phyloP scores from a whole-genome alignment of 2,797 vertebrate species.

The Leptodactylus fallax region DNA sequence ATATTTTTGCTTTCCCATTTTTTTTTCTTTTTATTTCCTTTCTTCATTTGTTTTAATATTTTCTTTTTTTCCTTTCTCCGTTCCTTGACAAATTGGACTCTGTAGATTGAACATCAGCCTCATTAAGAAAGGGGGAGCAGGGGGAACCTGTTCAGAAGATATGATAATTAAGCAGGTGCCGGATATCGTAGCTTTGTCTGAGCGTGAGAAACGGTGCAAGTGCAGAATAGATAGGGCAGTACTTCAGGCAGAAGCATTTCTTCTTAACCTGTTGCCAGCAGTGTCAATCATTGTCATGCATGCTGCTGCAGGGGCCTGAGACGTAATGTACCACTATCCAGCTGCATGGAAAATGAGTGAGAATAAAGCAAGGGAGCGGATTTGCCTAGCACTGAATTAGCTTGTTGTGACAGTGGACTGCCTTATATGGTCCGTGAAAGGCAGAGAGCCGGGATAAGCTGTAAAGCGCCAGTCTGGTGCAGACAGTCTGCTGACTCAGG shows the following conservation, averaged over 20 bases:
- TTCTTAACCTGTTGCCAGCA: slow-evolving; percentile 81
- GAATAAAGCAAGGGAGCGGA: slow-evolving; percentile 63
- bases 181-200: slow-evolving; percentile 81
- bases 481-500: slow-evolving; percentile 66
- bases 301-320: slow-evolving; percentile 63
- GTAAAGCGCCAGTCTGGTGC: slow-evolving; percentile 53
- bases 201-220: slow-evolving; percentile 86
- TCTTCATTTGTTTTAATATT: not conserved
- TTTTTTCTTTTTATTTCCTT: not conserved
- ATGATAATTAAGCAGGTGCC: slow-evolving; percentile 96
- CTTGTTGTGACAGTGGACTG: slow-evolving; percentile 58
- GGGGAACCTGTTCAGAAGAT: slow-evolving; percentile 71
- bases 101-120: slow-evolving; percentile 58
- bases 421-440: slow-evolving; percentile 67
- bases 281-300: slow-evolving; percentile 73
- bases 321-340: slow-evolving; percentile 70
- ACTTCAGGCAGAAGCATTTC: slow-evolving; percentile 75
- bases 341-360: slow-evolving; percentile 71
- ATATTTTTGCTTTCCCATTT: no score
- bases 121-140: slow-evolving; percentile 47
- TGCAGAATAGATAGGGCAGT: slow-evolving; percentile 72
- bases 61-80: not conserved
- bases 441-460: slow-evolving; percentile 61
- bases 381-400: slow-evolving; percentile 69
- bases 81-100: slow-evolving; percentile 53